A percentile compares a stretch with the other conserved stretches of the same genome.
Evolutionary conservation across 2,113 vertebrate species (phyloP).

Genomic region (Telmatochromis bifrenatus): DNA sequence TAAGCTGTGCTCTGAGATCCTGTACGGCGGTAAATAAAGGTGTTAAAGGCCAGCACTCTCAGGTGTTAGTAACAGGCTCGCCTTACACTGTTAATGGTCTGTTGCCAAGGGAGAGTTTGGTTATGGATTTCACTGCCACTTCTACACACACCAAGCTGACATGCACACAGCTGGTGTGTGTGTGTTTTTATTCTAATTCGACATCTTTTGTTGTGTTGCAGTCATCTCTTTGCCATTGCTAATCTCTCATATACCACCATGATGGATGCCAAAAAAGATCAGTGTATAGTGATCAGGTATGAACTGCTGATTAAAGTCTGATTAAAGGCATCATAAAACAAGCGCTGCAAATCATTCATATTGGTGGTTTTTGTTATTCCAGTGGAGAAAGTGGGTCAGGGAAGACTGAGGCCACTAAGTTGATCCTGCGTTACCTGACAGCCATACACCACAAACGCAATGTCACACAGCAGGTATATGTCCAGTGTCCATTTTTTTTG

Average conservation of each 20-base stretch:
- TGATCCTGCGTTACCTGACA: slow-evolving; percentile 90
- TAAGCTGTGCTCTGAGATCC: neutral
- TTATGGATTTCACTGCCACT: slow-evolving; percentile 42
- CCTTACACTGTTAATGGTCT: slow-evolving; percentile 28
- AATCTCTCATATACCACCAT: slow-evolving; percentile 90
- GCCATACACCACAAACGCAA: slow-evolving; percentile 88
- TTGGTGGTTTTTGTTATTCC: neutral
- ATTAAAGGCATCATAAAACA: neutral
- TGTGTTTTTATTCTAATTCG: neutral
- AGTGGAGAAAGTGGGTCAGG: slow-evolving; percentile 97
- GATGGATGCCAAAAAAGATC: slow-evolving; percentile 96
- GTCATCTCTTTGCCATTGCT: slow-evolving; percentile 94
- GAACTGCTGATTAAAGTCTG: neutral
- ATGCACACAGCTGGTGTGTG: neutral
- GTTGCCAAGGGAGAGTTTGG: slow-evolving; percentile 50
- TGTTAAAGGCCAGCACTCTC: slow-evolving; percentile 36
- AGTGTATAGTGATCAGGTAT: slow-evolving; percentile 97
- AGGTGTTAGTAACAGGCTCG: slow-evolving; percentile 36
- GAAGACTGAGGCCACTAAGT: slow-evolving; percentile 93
- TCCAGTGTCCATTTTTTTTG: neutral
- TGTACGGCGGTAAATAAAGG: neutral
- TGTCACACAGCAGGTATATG: slow-evolving; percentile 79
- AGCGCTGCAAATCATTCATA: neutral
- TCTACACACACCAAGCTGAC: neutral
- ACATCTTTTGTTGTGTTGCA: slow-evolving; percentile 45